These are phyloP conservation scores for Anoncus sp. DNA, from an alignment of 2,888 invertebrate genomes.

Conservation along the genomic window DNA sequence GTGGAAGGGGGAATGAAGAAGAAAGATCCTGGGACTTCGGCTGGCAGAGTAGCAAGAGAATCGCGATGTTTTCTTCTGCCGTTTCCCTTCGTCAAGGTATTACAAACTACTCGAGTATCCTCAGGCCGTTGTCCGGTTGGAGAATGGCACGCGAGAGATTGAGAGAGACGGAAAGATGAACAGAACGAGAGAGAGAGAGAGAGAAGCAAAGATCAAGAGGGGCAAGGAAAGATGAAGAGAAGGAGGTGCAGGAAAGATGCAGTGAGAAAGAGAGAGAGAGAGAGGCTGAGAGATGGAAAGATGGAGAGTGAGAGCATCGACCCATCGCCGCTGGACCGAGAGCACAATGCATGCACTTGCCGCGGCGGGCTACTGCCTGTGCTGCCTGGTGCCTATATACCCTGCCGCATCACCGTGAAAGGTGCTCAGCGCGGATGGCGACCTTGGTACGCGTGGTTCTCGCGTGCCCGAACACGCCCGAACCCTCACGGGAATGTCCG, in stretches of 20 bases:
- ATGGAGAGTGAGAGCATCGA: constrained; percentile 53
- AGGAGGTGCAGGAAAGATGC: constrained; percentile 8
- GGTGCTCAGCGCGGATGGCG: constrained; percentile 63
- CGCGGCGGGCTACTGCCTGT: constrained; percentile 49
- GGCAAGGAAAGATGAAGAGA: constrained; percentile 29
- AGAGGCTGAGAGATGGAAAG: constrained; percentile 14
- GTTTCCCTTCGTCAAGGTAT: constrained; percentile 19
- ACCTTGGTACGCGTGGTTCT: constrained; percentile 73
- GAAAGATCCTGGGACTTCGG: constrained; percentile 10
- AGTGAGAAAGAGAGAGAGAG: constrained; percentile 35
- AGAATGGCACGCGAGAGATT: constrained; percentile 45
- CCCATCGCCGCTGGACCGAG: constrained; percentile 55
- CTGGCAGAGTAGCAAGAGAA: constrained; percentile 7
- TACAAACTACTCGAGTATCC: constrained; percentile 39
- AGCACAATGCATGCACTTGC: constrained; percentile 63
- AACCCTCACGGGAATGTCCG: constrained; percentile 55
- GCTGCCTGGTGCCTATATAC: constrained; percentile 33
- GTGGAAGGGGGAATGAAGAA: background rate
- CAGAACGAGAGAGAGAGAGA: too few species aligned
- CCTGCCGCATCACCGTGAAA: constrained; percentile 62
- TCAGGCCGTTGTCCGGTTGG: constrained; percentile 49
- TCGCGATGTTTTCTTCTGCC: constrained; percentile 22
- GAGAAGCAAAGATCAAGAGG: constrained; percentile 3
- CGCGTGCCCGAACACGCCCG: constrained; percentile 70
- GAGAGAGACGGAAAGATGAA: constrained; percentile 18